Conservation (phyloP, 2,797 vertebrate species). For the Eleutherodactylus coqui region DNA sequence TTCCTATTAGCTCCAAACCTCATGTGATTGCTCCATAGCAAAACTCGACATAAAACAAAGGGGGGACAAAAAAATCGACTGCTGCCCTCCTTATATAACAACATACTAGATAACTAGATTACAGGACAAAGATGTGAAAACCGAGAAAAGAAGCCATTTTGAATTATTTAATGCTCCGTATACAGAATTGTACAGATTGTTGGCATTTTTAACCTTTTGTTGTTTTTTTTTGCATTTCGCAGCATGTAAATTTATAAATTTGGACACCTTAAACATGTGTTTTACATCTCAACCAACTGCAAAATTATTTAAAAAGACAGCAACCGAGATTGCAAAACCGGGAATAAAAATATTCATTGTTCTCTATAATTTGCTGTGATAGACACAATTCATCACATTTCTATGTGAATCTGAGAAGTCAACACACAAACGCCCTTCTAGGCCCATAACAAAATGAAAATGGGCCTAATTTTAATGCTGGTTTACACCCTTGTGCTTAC, state of each 20-base stretch:
- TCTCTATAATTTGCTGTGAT: neutral
- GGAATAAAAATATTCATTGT: constrained; percentile 39
- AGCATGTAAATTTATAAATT: constrained; percentile 55
- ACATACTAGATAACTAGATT: neutral
- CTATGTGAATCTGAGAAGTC: neutral
- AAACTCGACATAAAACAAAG: constrained; percentile 1
- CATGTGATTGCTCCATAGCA: constrained; percentile 30
- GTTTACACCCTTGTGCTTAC: neutral
- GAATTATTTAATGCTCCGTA: constrained; percentile 13
- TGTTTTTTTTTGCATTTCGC: too few relatives aligned
- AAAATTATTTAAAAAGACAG: constrained; percentile 41
- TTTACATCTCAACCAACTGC: constrained; percentile 49
- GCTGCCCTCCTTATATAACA: neutral
- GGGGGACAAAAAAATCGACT: neutral
- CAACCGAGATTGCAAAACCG: neutral
- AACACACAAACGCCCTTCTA: neutral
- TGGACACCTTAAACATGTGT: constrained; percentile 58
- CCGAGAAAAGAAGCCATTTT: constrained; percentile 1
- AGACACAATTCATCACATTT: neutral
- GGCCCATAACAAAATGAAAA: neutral
- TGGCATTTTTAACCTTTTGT: constrained; percentile 8
- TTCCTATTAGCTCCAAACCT: constrained; percentile 28
- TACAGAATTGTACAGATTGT: constrained; percentile 19
- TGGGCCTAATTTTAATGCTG: neutral
- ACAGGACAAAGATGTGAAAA: constrained; percentile 50